These are phyloP conservation scores for Holotrichia oblita DNA, from an alignment of 1,140 invertebrate genomes.

Conservation along the genomic window DNA sequence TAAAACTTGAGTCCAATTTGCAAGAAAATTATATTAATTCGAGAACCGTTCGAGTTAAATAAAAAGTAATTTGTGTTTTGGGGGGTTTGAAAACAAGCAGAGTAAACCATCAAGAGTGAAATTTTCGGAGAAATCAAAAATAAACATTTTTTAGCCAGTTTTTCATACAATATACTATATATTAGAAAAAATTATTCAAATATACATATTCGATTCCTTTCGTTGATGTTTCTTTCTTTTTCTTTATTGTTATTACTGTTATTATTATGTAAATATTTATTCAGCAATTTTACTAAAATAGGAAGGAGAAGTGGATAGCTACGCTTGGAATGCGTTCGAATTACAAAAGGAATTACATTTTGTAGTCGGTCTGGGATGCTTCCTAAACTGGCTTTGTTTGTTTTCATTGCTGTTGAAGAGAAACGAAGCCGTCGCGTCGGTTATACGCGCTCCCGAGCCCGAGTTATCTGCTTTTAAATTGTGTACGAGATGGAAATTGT, in stretches of 20 bases:
- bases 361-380: conserved; percentile 20
- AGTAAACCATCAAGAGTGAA: too few species aligned
- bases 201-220: conserved; percentile 4
- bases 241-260: background rate
- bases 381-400: conserved; percentile 21
- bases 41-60: too few species aligned
- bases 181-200: too few species aligned
- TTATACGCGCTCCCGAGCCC: background rate
- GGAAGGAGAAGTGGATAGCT: background rate
- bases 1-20: too few species aligned
- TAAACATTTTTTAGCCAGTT: too few species aligned
- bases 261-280: conserved; percentile 35
- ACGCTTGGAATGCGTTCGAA: background rate
- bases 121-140: too few species aligned
- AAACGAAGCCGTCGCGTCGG: background rate
- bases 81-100: too few species aligned
- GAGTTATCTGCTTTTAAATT: conserved; percentile 20
- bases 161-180: too few species aligned
- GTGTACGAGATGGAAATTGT: conserved; percentile 31
- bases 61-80: too few species aligned
- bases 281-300: background rate
- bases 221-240: background rate
- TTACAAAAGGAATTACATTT: conserved; percentile 29
- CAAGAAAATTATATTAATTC: too few species aligned
- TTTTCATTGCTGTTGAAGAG: conserved; percentile 14